Percentiles rank a stretch among this genome's conserved stretches.
phyloP scores from a whole-genome alignment of 2,797 vertebrate genomes.

The Phrynocephalus guinanensis region DNA sequence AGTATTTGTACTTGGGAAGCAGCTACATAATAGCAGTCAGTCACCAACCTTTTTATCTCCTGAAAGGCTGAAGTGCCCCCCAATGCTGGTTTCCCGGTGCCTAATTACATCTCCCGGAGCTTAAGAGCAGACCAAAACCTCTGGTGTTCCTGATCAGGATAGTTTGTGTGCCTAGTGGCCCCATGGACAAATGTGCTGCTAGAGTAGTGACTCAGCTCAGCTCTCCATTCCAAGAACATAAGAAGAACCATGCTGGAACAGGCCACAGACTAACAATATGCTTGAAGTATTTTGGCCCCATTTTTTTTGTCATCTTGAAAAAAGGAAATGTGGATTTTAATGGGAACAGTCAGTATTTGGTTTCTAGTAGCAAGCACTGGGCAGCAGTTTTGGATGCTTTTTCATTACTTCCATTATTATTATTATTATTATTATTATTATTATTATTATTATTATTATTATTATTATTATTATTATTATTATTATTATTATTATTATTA shows the following conservation, averaged over 20 bases:
- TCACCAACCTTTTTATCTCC: rapidly evolving
- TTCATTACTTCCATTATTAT: neutral
- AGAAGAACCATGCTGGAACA: too few relatives aligned
- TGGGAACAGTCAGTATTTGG: slow-evolving; percentile 7
- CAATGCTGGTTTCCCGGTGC: neutral
- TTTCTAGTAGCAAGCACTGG: slow-evolving; percentile 24
- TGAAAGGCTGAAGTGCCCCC: rapidly evolving
- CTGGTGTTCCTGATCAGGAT: neutral
- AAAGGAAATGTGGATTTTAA: slow-evolving; percentile 19
- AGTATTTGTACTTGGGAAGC: slow-evolving; percentile 26
- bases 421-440: too few relatives aligned
- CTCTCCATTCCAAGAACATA: too few relatives aligned
- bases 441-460: too few relatives aligned
- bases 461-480: too few relatives aligned
- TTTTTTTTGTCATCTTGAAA: neutral
- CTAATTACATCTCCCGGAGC: neutral
- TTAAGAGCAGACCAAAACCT: neutral
- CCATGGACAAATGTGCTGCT: too few relatives aligned
- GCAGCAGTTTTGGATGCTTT: slow-evolving; percentile 36
- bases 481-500: too few relatives aligned
- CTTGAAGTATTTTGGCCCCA: neutral
- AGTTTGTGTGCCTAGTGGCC: neutral
- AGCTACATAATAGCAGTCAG: slow-evolving; percentile 7
- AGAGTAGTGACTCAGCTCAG: too few relatives aligned
- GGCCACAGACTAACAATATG: neutral